Conservation (phyloP, 2,797 vertebrate species). For the Enteromius argenteus region DNA sequence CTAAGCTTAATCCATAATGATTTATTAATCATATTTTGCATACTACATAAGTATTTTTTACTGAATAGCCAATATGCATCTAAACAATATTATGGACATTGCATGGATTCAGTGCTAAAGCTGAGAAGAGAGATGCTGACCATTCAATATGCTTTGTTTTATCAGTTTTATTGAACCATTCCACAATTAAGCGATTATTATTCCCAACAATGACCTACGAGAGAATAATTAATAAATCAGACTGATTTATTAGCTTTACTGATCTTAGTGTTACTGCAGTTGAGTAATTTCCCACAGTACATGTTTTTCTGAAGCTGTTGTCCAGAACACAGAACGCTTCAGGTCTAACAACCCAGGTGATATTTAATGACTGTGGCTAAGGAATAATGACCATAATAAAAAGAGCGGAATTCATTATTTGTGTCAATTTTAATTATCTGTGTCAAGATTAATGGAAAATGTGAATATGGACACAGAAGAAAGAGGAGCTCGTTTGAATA, state of each 20-base stretch:
- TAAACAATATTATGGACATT: neutral
- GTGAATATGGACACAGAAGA: constrained; percentile 75
- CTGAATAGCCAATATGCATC: neutral
- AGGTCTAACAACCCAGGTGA: constrained; percentile 26
- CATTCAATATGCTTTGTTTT: neutral
- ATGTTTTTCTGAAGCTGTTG: constrained; percentile 1
- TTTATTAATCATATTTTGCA: constrained; percentile 20
- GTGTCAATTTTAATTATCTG: constrained; percentile 56
- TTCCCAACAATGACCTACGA: neutral
- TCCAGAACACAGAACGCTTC: constrained; percentile 6
- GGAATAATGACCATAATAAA: constrained; percentile 70
- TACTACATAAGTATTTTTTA: neutral
- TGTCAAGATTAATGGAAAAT: constrained; percentile 73
- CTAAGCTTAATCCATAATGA: neutral
- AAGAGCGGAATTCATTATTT: constrained; percentile 68
- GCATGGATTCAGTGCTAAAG: neutral
- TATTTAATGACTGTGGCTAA: constrained; percentile 47
- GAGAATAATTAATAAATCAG: constrained; percentile 10
- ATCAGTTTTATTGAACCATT: neutral
- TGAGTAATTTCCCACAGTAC: neutral
- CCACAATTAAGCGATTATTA: neutral
- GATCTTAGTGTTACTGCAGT: neutral
- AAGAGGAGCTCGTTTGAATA: constrained; percentile 71
- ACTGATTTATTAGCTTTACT: neutral
- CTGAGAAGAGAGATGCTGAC: constrained; percentile 1